A percentile compares a stretch with the other conserved stretches of the same genome.
phyloP scores from a whole-genome alignment of 2,797 vertebrate genomes.

The Propithecus perrieri region DNA sequence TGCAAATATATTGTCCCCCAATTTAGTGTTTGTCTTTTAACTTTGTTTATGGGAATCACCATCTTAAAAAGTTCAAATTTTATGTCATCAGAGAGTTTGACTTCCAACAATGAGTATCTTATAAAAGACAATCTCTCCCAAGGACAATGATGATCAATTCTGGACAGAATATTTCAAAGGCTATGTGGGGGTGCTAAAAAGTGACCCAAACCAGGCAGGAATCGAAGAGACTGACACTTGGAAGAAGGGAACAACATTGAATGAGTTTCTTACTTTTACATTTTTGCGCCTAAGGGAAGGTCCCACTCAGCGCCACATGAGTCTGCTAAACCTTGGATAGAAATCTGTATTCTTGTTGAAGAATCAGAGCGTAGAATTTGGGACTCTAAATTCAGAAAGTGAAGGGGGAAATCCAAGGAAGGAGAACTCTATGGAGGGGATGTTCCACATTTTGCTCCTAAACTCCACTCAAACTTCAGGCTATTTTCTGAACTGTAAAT shows the following conservation, averaged over 20 bases:
- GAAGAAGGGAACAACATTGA: neutral
- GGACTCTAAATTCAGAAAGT: neutral
- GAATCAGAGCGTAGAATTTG: neutral
- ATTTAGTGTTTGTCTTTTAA: conserved; percentile 24
- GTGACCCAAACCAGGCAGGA: neutral
- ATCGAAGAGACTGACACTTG: neutral
- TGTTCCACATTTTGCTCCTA: neutral
- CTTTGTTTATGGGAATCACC: neutral
- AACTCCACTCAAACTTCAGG: neutral
- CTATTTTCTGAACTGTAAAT: neutral
- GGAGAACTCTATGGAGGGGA: neutral
- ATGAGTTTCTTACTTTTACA: neutral
- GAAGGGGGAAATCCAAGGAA: neutral
- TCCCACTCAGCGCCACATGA: accelerated
- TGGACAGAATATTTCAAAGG: neutral
- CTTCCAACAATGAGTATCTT: neutral
- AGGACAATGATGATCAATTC: neutral
- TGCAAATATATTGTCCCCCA: neutral
- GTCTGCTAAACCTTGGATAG: neutral
- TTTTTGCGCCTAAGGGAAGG: neutral
- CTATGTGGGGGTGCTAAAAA: neutral
- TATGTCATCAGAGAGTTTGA: neutral
- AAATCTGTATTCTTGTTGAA: neutral
- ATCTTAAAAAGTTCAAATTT: neutral
- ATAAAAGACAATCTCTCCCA: neutral